phyloP scores from a whole-genome alignment of 2,113 vertebrate genomes.

The Hippoglossus stenolepis region DNA sequence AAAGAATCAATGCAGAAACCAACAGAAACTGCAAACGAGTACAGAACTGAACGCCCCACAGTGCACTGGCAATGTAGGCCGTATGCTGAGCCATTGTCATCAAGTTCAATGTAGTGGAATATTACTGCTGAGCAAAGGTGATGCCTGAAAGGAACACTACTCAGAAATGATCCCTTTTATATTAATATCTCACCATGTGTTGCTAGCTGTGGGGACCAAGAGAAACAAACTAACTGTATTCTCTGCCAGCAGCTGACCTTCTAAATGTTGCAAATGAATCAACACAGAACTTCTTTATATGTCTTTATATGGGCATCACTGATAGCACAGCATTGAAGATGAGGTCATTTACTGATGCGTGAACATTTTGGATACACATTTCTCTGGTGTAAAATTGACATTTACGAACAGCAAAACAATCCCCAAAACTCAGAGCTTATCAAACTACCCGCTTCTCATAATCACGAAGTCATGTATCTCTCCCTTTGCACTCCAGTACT shows the following conservation, averaged over 20 bases:
- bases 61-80: background rate
- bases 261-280: constrained; percentile 5
- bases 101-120: constrained; percentile 11
- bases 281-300: background rate
- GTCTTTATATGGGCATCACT: background rate
- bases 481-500: background rate
- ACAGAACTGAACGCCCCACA: background rate
- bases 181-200: background rate
- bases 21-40: background rate
- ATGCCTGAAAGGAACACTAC: constrained; percentile 12
- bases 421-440: background rate
- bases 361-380: background rate
- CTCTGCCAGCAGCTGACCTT: constrained; percentile 2
- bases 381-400: background rate
- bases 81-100: constrained; percentile 25
- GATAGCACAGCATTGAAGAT: background rate
- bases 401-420: background rate
- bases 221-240: background rate
- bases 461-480: background rate
- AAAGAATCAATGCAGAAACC: background rate
- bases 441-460: background rate
- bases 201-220: background rate
- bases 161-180: constrained; percentile 3
- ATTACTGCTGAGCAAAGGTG: constrained; percentile 28
- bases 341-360: background rate